Evolutionary conservation across 2,797 vertebrate genomes (phyloP).

Genomic region (Anguilla marmorata): DNA sequence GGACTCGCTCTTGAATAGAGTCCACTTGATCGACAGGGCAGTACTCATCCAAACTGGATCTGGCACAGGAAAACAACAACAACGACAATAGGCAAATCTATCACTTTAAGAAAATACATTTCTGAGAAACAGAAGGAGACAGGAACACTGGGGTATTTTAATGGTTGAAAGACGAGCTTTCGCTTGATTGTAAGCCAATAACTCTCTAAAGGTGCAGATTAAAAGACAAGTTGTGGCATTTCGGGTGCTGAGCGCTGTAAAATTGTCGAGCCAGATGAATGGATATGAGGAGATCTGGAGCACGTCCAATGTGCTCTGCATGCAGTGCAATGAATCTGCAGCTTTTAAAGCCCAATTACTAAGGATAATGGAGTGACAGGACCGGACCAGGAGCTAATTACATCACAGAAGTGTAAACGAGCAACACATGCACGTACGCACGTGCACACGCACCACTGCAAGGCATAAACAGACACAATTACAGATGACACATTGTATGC

Average conservation of each 20-base stretch:
- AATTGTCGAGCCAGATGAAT: background rate
- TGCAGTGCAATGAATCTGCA: background rate
- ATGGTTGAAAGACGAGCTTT: background rate
- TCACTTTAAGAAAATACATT: background rate
- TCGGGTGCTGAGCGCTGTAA: background rate
- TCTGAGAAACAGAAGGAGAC: constrained; percentile 3
- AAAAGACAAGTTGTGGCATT: background rate
- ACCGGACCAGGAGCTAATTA: background rate
- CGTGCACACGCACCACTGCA: constrained; percentile 10
- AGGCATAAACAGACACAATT: background rate
- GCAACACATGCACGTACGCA: constrained; percentile 18
- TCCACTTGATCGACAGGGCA: constrained; percentile 90
- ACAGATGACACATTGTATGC: background rate
- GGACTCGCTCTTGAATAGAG: constrained; percentile 80
- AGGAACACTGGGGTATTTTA: background rate
- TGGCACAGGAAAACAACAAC: constrained; percentile 53
- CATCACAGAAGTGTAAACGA: background rate
- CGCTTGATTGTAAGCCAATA: background rate
- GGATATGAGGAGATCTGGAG: background rate
- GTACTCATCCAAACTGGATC: constrained; percentile 95
- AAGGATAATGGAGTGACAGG: background rate
- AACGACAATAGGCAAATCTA: background rate
- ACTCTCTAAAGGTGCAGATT: background rate
- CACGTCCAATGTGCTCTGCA: background rate
- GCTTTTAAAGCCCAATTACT: background rate